phyloP scores from a whole-genome alignment of 2,888 invertebrate genomes.

The Limenitis camilla region DNA sequence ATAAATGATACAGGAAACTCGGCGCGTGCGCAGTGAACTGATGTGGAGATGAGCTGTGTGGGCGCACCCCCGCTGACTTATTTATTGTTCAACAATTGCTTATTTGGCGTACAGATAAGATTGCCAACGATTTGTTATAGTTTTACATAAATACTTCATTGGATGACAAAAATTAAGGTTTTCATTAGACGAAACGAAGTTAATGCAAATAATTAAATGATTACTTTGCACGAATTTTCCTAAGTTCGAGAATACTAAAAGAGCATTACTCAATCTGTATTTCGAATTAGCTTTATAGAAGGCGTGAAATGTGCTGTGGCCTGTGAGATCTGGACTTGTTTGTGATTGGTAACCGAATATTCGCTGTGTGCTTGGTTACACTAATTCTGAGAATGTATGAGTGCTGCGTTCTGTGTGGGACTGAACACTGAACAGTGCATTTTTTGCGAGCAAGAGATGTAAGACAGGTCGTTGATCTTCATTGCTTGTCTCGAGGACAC shows the following conservation, averaged over 20 bases:
- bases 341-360: conserved; percentile 54
- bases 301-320: conserved; percentile 51
- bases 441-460: conserved; percentile 69
- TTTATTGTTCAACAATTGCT: conserved; percentile 51
- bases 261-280: background rate
- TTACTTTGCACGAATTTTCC: background rate
- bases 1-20: conserved; percentile 60
- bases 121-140: conserved; percentile 28
- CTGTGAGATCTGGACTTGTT: conserved; percentile 45
- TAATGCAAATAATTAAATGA: background rate
- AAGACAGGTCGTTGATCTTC: conserved; percentile 62
- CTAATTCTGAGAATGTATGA: conserved; percentile 47
- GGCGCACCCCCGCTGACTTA: conserved; percentile 62
- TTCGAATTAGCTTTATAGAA: conserved; percentile 30
- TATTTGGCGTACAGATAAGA: conserved; percentile 33
- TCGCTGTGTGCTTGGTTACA: conserved; percentile 43
- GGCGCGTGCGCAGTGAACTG: conserved; percentile 64
- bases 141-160: background rate
- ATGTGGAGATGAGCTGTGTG: conserved; percentile 64
- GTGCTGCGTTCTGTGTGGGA: conserved; percentile 67
- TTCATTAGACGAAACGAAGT: background rate
- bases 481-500: conserved; percentile 54
- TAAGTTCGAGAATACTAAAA: background rate
- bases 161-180: background rate
- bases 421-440: conserved; percentile 69